phyloP scores from a whole-genome alignment of 2,797 vertebrate species.

The Harpagifer antarcticus region DNA sequence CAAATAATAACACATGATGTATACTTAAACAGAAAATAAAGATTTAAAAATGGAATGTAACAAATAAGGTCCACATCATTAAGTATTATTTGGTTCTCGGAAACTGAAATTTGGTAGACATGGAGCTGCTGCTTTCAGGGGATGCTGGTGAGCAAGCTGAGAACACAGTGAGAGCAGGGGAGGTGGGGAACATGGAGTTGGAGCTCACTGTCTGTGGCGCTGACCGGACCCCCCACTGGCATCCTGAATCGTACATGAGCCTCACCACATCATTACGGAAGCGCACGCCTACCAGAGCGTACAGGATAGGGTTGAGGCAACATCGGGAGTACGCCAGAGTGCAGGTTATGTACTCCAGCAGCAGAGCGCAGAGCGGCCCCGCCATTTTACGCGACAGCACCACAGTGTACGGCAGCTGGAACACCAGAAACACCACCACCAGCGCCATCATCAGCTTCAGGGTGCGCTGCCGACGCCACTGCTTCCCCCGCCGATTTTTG shows the following conservation, averaged over 20 bases:
- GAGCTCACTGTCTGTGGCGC: neutral
- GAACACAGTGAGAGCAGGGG: slow-evolving; percentile 44
- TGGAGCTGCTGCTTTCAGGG: neutral
- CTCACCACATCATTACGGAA: slow-evolving; percentile 89
- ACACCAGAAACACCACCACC: slow-evolving; percentile 88
- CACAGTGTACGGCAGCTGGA: slow-evolving; percentile 92
- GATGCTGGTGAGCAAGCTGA: slow-evolving; percentile 24
- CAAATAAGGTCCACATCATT: neutral
- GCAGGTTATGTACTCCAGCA: slow-evolving; percentile 88
- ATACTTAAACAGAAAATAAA: no score
- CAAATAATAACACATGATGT: neutral
- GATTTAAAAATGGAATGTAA: no score
- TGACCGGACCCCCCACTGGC: neutral
- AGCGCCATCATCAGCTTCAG: slow-evolving; percentile 88
- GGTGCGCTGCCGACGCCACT: slow-evolving; percentile 80
- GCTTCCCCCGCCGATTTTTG: slow-evolving; percentile 75
- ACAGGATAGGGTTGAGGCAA: slow-evolving; percentile 93
- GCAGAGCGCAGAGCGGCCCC: slow-evolving; percentile 66
- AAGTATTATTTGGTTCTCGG: slow-evolving; percentile 1
- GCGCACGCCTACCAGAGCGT: slow-evolving; percentile 90
- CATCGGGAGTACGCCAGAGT: slow-evolving; percentile 90
- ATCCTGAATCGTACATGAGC: slow-evolving; percentile 76
- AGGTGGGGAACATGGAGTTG: slow-evolving; percentile 58
- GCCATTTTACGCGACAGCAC: slow-evolving; percentile 85
- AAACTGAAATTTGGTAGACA: slow-evolving; percentile 13